Conservation (phyloP, 2,888 invertebrate species). For the Drosophila picticornis region DNA sequence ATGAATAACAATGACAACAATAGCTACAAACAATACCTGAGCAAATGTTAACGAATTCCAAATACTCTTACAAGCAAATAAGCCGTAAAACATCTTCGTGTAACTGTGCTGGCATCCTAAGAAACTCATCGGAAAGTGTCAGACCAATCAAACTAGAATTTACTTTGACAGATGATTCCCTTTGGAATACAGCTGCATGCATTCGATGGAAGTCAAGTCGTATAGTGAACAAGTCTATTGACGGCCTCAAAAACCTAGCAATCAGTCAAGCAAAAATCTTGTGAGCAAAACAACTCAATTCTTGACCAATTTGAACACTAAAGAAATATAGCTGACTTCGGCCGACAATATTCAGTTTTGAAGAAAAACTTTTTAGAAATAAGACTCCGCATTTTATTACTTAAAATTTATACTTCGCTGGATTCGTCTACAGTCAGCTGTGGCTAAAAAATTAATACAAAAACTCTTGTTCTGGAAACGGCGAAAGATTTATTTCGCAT, state of each 20-base stretch:
- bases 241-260: background rate
- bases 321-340: background rate
- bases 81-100: background rate
- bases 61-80: conserved; percentile 11
- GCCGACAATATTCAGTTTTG: background rate
- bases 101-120: background rate
- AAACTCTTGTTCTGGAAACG: background rate
- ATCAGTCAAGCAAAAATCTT: background rate
- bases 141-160: background rate
- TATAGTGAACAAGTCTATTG: background rate
- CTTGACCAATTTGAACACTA: background rate
- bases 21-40: conserved; percentile 31
- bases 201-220: background rate
- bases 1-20: conserved; percentile 53
- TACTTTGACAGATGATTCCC: background rate
- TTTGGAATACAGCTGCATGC: background rate
- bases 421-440: background rate
- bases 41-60: background rate
- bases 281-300: background rate
- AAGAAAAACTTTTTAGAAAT: background rate
- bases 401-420: no score
- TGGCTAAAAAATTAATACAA: background rate
- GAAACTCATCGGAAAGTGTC: background rate
- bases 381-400: background rate
- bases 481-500: background rate